Percentiles rank a stretch among this genome's conserved stretches.
phyloP scores from a whole-genome alignment of 2,797 vertebrate genomes.

The Bradypodion pumilum region DNA sequence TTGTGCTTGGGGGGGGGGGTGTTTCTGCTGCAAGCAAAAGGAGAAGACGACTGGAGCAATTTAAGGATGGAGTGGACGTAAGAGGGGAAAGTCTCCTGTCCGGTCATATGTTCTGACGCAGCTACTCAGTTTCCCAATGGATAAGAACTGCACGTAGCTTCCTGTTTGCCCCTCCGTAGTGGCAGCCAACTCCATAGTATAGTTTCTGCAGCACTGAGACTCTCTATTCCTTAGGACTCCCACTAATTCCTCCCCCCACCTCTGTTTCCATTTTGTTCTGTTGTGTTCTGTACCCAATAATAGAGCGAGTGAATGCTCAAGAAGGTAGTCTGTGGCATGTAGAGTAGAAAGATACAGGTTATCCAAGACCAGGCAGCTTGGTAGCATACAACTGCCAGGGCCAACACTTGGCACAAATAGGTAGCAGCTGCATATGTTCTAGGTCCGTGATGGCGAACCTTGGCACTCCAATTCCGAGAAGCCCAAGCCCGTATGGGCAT shows the following conservation, averaged over 20 bases:
- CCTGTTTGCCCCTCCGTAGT: background rate
- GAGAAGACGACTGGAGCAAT: constrained; percentile 22
- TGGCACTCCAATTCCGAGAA: too few species aligned
- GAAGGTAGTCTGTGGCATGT: constrained; percentile 7
- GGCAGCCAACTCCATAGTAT: constrained; percentile 14
- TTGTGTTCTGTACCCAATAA: too few species aligned
- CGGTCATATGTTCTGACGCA: constrained; percentile 6
- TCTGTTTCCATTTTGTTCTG: constrained; percentile 6
- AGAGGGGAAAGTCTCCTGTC: background rate
- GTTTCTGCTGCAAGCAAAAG: constrained; percentile 26
- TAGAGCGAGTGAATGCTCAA: background rate
- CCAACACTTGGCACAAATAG: constrained; percentile 35
- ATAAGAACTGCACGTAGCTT: background rate
- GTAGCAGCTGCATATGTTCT: constrained; percentile 50
- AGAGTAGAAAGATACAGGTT: constrained; percentile 2
- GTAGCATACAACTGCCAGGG: background rate
- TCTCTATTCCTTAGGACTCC: background rate
- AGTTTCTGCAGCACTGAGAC: constrained; percentile 21
- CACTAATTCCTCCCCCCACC: background rate
- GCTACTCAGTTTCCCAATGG: background rate
- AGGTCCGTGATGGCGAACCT: too few species aligned
- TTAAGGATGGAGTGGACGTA: background rate
- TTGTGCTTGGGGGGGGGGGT: background rate
- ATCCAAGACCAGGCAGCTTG: constrained; percentile 8
- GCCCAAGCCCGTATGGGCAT: too few species aligned